Percentiles rank a stretch among this genome's conserved stretches.
These are phyloP conservation scores for Zonotrichia albicollis DNA, from an alignment of 2,797 vertebrate genomes.

Conservation along the genomic window DNA sequence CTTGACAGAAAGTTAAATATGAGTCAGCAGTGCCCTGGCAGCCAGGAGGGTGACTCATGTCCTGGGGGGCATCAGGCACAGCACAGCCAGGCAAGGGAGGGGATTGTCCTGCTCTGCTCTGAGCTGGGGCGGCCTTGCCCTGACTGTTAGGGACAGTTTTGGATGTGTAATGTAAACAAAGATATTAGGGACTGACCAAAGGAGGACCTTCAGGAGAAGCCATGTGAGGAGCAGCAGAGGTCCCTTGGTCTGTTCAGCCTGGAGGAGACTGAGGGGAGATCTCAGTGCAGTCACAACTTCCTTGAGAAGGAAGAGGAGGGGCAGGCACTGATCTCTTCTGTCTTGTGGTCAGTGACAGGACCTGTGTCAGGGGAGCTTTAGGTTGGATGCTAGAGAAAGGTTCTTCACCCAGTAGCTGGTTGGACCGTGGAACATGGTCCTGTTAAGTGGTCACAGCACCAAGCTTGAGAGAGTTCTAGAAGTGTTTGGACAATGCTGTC, in stretches of 20 bases:
- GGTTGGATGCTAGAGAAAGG: neutral
- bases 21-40: neutral
- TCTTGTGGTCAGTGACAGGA: neutral
- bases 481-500: neutral
- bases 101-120: neutral
- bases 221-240: accelerated
- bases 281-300: neutral
- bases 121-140: accelerated
- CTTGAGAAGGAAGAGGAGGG: accelerated
- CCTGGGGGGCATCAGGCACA: neutral
- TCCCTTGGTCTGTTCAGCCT: neutral
- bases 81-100: accelerated
- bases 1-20: accelerated
- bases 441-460: too few relatives aligned
- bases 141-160: accelerated
- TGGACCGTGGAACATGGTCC: neutral
- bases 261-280: neutral
- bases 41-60: accelerated
- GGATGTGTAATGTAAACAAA: neutral
- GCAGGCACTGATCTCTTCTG: neutral
- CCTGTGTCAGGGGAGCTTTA: neutral
- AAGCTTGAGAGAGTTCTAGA: neutral
- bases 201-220: neutral
- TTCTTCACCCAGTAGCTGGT: neutral
- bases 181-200: neutral